These are phyloP conservation scores for Mellivora capensis DNA, from an alignment of 2,113 vertebrate genomes.

Conservation along the genomic window DNA sequence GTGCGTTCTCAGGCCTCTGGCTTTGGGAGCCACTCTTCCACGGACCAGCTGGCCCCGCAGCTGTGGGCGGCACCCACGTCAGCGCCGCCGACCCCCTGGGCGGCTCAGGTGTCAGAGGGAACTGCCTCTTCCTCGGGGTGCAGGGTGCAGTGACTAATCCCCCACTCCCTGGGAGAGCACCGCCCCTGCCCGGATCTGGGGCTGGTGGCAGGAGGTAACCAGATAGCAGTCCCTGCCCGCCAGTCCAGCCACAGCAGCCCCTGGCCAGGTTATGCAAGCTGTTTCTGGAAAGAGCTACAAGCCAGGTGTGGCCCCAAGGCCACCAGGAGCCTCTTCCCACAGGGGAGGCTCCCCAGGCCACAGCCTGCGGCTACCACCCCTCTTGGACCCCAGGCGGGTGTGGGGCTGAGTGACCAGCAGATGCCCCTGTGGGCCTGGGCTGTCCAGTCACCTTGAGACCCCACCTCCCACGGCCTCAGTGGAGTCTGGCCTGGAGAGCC, in stretches of 20 bases:
- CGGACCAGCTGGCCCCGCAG: background rate
- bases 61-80: background rate
- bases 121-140: background rate
- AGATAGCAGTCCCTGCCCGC: background rate
- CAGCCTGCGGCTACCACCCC: too few species aligned
- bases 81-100: background rate
- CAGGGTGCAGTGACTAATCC: background rate
- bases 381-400: background rate
- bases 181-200: background rate
- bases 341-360: background rate
- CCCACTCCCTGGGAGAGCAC: background rate
- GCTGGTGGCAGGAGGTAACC: background rate
- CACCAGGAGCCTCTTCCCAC: background rate
- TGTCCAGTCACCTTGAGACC: background rate
- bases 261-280: background rate
- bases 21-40: rapidly evolving
- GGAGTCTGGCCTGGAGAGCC: background rate
- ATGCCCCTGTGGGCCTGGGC: background rate
- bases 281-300: background rate
- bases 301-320: background rate
- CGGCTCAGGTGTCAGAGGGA: background rate
- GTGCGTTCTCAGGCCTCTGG: rapidly evolving
- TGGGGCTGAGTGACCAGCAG: rapidly evolving
- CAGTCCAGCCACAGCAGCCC: background rate
- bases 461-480: rapidly evolving